Base-by-base conservation (phyloP, 2,888 invertebrate genomes). In the Ochropacha duplaris region DNA sequence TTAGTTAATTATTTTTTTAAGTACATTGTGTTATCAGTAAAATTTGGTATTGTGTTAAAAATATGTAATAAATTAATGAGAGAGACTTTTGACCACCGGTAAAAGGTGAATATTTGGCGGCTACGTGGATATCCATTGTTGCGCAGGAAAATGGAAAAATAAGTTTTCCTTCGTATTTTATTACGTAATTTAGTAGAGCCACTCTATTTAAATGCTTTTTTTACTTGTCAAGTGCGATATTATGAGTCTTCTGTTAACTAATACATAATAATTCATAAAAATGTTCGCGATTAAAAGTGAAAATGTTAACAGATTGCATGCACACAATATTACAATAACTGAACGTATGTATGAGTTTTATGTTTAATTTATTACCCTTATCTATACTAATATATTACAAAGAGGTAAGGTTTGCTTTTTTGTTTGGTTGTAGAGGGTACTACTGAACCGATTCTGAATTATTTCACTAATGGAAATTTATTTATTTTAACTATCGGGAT, bases 241-340 rank as follows among this genome's bases (percentile, higher is more conserved):
- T 52, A 5, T 22, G 19, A 19, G 31, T 11, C 14, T 28, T 49
- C 26, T 55, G 49, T 24, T 19, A n/a, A 22, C 9, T 4, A 19
- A 11, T 24, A 39, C n/a, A n/a, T n/a, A 28, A 26, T 52, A 55
- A 22, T 57, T 31, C 51, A 57, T 54, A 50, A 57, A 57, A 70
- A 73, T 91, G 90, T 90, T 82, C 81, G 78, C 81, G 49, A 81
- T 90, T 69, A 76, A 71, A 74, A 82, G 75, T 69, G 87, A 86
- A 79, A 85, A 88, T 74, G 66, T 69, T 56, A 66, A 74, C 51
- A 74, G 82, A 71, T 79, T 90, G 58, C 70, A 76, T 64, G 77
- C 76, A 24, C 80, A 86, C 60, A 91, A 91, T 62, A 88, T 90
- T 62, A 78, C 74, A 69, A 78, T 89, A 65, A 71, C 73, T 22